Conservation (phyloP, 2,797 vertebrate genomes). For the Ambastaia sidthimunki region DNA sequence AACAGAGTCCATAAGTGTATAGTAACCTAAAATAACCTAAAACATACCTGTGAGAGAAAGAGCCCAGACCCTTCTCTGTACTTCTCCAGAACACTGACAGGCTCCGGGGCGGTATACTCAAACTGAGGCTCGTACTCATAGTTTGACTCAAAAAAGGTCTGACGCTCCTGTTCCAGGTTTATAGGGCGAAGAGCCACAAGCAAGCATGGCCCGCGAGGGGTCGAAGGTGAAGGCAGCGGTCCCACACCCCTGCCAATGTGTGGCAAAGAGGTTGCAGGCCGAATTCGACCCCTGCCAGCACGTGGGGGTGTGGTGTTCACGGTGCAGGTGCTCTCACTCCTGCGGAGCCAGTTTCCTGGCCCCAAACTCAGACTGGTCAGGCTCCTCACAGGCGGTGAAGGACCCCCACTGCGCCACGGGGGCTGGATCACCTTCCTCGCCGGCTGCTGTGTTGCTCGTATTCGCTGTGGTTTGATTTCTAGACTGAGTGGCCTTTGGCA, state of each 20-base stretch:
- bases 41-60: slow-evolving; percentile 89
- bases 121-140: slow-evolving; percentile 94
- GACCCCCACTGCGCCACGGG: slow-evolving; percentile 74
- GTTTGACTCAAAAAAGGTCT: slow-evolving; percentile 86
- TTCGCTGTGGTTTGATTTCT: slow-evolving; percentile 66
- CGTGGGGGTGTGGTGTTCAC: slow-evolving; percentile 69
- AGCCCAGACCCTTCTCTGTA: slow-evolving; percentile 89
- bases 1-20: background rate
- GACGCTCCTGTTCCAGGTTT: slow-evolving; percentile 87
- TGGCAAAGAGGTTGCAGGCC: slow-evolving; percentile 87
- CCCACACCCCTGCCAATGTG: slow-evolving; percentile 80
- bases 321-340: slow-evolving; percentile 84
- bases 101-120: slow-evolving; percentile 85
- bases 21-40: background rate
- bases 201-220: slow-evolving; percentile 80
- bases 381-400: slow-evolving; percentile 71
- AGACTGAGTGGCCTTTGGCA: slow-evolving; percentile 70
- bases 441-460: slow-evolving; percentile 61
- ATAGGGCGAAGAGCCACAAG: slow-evolving; percentile 89
- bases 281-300: slow-evolving; percentile 69
- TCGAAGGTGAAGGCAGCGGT: slow-evolving; percentile 46
- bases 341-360: slow-evolving; percentile 79
- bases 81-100: slow-evolving; percentile 85
- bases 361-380: slow-evolving; percentile 76
- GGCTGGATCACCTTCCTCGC: slow-evolving; percentile 70